phyloP scores from a whole-genome alignment of 2,888 invertebrate genomes.

The Onthophagus sagittarius region DNA sequence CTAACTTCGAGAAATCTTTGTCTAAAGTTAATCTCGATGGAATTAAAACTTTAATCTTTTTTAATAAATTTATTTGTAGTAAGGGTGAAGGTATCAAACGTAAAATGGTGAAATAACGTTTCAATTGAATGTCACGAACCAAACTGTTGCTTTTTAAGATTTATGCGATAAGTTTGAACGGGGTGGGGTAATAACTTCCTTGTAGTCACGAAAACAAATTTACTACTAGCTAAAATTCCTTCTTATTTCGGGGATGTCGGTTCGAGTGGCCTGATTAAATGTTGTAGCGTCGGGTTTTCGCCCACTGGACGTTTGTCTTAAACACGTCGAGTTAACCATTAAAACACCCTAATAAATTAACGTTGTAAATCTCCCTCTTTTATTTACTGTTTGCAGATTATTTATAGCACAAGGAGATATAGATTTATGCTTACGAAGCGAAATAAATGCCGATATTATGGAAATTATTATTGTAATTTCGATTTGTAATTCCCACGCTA shows the following conservation, averaged over 20 bases:
- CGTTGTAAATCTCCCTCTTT: neutral
- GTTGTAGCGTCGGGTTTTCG: neutral
- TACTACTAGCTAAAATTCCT: neutral
- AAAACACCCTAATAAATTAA: neutral
- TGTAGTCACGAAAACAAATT: neutral
- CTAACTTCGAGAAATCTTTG: neutral
- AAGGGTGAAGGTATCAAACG: neutral
- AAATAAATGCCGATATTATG: neutral
- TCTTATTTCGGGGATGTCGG: neutral
- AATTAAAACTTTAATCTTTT: neutral
- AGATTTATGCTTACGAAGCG: neutral
- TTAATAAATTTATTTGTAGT: neutral
- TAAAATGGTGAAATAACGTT: neutral
- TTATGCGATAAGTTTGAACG: neutral
- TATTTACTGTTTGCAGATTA: no score
- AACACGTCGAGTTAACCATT: neutral
- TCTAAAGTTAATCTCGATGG: neutral
- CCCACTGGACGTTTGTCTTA: neutral
- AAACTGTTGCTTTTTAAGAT: neutral
- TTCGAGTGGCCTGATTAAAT: neutral
- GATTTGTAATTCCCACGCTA: neutral
- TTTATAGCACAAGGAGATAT: no score
- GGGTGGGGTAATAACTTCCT: neutral
- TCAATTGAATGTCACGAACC: neutral
- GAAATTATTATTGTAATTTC: neutral